Evolutionary conservation across 2,888 invertebrate species (phyloP).

Genomic region (Cylloceria caligata): DNA sequence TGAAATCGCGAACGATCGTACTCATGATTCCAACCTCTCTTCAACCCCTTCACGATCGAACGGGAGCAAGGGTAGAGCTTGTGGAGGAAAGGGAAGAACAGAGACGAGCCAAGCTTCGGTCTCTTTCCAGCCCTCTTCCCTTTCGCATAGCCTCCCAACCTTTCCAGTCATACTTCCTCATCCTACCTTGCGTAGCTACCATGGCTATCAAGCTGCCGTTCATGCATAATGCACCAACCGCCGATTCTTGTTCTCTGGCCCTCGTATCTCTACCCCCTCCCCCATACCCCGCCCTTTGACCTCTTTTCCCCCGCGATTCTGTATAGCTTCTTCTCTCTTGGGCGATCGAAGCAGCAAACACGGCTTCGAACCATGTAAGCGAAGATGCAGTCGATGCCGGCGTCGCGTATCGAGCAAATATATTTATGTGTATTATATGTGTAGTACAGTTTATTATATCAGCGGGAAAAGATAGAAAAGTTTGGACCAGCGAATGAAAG

Average conservation of each 20-base stretch:
- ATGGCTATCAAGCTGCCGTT: conserved; percentile 79
- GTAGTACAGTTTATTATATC: background rate
- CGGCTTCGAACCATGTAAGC: conserved; percentile 41
- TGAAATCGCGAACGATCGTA: conserved; percentile 64
- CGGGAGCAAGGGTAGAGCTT: conserved; percentile 4
- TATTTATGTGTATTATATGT: conserved; percentile 21
- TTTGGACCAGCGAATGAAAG: conserved; percentile 4
- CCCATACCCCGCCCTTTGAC: conserved; percentile 41
- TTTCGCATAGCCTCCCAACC: conserved; percentile 31
- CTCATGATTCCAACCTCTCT: conserved; percentile 50
- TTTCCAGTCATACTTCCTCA: conserved; percentile 40
- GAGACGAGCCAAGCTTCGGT: conserved; percentile 43
- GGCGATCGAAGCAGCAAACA: conserved; percentile 63
- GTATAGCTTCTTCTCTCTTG: conserved; percentile 45
- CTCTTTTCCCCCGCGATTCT: conserved; percentile 18
- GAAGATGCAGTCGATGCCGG: conserved; percentile 20
- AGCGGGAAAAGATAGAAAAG: conserved; percentile 1
- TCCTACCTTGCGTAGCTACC: conserved; percentile 47
- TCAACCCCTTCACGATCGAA: conserved; percentile 21
- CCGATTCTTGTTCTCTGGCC: conserved; percentile 64
- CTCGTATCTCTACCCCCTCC: conserved; percentile 21
- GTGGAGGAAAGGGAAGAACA: conserved; percentile 28
- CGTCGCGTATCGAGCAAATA: conserved; percentile 41
- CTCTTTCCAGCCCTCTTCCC: conserved; percentile 48
- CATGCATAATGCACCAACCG: conserved; percentile 81